Base-by-base conservation (phyloP, 2,797 vertebrate genomes). In the Coregonus sp. region DNA sequence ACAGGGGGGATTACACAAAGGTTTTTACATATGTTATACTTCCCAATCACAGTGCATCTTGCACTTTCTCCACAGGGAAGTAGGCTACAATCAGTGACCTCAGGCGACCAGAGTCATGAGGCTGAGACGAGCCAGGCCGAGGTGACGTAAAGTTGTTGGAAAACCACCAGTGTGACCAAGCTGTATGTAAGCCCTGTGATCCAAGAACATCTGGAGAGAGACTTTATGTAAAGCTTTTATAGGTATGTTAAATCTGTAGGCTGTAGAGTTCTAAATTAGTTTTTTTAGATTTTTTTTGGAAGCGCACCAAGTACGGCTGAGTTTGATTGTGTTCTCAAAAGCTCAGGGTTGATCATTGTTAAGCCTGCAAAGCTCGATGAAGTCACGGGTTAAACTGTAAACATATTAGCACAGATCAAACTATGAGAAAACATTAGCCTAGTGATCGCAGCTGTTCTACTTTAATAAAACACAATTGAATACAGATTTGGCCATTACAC, bases 41-140 rank as follows among this genome's bases (percentile, higher is more conserved):
- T 40, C 68, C 68, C 18, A 47, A 47, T 47, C 9, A 47, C 40
- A 47, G 9, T 47, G 40, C 40, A 47, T 11, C 40, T 2, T 9
- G 9, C 40, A 47, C 40, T 47, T 47, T 47, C 40, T 2, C 40
- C 11, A 11, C 40, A 47, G 7, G 40, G 40, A 47, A 47, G 40
- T 78, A 67, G 9, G 7, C 40, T 80, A 77, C 81, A 85, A 84
- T 74, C 81, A 70, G 77, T 89, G 86, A 89, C 89, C 85, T 89
- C 80, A 87, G 75, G 83, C 77, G 79, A 85, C 84, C 78, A 83
- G 70, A 47, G 9, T 2, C 75, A 69, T 81, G 74, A 6, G 80
- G 61, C 70, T 79, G 76, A 71, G 50, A 61, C 40, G 61, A 63
- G 20, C 59, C 52, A 80, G 63, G 74, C 35, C 75, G 20, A 66